Conservation (phyloP, 1,140 invertebrate species). For the Dermatophagoides farinae region DNA sequence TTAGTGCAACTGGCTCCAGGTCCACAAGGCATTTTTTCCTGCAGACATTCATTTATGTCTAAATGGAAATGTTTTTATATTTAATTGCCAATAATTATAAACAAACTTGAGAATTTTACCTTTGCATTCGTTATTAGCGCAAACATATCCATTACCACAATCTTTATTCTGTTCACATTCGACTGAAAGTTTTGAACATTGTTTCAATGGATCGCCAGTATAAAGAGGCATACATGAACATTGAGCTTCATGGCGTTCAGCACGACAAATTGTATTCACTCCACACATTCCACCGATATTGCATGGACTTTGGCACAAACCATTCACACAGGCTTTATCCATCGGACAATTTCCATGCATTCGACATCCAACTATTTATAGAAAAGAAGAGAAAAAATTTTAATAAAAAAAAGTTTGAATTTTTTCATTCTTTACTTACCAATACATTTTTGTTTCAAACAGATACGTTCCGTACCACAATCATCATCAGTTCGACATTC, state of each 20-base stretch:
- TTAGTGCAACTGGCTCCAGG: constrained; percentile 63
- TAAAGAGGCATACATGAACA: constrained; percentile 62
- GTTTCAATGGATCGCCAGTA: constrained; percentile 57
- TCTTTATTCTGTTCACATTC: constrained; percentile 25
- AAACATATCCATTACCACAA: constrained; percentile 26
- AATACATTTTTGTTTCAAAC: constrained; percentile 41
- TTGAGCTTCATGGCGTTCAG: constrained; percentile 53
- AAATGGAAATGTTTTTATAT: constrained; percentile 18
- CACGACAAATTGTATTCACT: constrained; percentile 53
- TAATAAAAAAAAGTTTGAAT: background rate
- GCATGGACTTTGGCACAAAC: constrained; percentile 56
- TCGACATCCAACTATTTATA: constrained; percentile 18
- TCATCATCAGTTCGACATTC: constrained; percentile 56
- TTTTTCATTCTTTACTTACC: constrained; percentile 6
- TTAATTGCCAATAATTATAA: constrained; percentile 1
- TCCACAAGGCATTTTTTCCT: constrained; percentile 37
- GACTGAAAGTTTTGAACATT: constrained; percentile 39
- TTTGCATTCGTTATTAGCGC: constrained; percentile 25
- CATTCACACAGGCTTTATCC: constrained; percentile 56
- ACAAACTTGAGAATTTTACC: constrained; percentile 16
- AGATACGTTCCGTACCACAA: constrained; percentile 57
- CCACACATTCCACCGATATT: constrained; percentile 44
- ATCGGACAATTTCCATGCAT: constrained; percentile 39
- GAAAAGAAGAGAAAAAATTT: background rate
- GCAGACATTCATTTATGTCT: constrained; percentile 24